Evolutionary conservation across 2,113 vertebrate species (phyloP), one percentile per base, ranked within the genome.

Genomic region (Oryzias curvinotus): DNA sequence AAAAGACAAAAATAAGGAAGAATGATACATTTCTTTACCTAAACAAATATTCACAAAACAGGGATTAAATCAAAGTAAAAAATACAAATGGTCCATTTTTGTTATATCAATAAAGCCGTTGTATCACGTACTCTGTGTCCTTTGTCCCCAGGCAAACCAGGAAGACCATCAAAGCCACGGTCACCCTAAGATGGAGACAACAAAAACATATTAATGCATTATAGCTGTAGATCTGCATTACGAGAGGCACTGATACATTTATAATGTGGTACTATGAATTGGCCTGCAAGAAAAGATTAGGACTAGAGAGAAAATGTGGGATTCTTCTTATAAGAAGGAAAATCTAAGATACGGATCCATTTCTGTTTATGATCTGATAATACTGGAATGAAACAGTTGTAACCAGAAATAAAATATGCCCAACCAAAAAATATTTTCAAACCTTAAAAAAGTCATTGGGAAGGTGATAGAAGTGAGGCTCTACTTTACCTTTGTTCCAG

Each of bases 81-180:
- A 52, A 26, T 41, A 4, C n/a, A 3, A 36, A 25, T 23, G 18
- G 13, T 8, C 21, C 7, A 50, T 4, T 30, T 8, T 1, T 14
- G 7, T 47, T 2, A 47, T 19, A 17, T 16, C 4, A 21, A 13
- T 14, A 16, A 28, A n/a, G 14, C 5, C 8, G 0, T 0, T 8
- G 4, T 26, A 47, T 0, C 13, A 75, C 91, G 94, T 88, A 99
- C 97, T 88, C 97, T 94, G 87, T 98, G 95, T 81, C 97, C 97
- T 90, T 99, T 99, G 80, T 99, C 97, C 65, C 97, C 97, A 41
- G 97, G 97, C 25, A 99, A 92, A 65, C 97, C 97, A 55, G 97
- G 97, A 84, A 99, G 96, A 30, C 97, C 97, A 88, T 99, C 97
- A 83, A 99, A 99, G 17, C 97, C 97, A 87, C 97, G 93, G 66